A percentile compares a stretch with the other conserved stretches of the same genome.
Evolutionary conservation across 1,140 invertebrate genomes (phyloP).

Genomic region (Leptopilina boulardi): DNA sequence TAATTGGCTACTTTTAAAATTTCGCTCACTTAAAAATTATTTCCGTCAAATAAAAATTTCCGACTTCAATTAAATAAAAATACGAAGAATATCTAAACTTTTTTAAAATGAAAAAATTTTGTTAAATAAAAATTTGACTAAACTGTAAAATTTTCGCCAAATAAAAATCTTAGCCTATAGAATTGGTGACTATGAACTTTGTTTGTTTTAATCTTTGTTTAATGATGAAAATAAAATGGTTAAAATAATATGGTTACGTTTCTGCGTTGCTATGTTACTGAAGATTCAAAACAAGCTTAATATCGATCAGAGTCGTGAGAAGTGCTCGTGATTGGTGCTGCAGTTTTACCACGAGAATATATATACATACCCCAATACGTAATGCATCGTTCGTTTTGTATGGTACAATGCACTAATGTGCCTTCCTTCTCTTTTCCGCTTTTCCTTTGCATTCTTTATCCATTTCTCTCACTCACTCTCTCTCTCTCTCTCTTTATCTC

Average conservation of each 20-base stretch:
- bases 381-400: constrained; percentile 27
- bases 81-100: no score
- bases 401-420: constrained; percentile 26
- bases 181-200: no score
- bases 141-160: no score
- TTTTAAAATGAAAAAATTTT: no score
- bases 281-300: constrained; percentile 32
- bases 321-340: constrained; percentile 25
- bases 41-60: no score
- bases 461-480: not conserved
- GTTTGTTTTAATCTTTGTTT: not conserved
- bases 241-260: constrained; percentile 7
- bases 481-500: not conserved
- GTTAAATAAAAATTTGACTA: no score
- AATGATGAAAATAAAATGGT: not conserved
- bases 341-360: constrained; percentile 14
- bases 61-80: no score
- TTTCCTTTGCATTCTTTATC: not conserved
- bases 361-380: constrained; percentile 5
- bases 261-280: constrained; percentile 7
- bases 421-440: constrained; percentile 23
- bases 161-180: no score
- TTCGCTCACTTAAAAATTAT: no score
- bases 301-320: constrained; percentile 24
- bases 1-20: no score